Evolutionary conservation across 2,888 invertebrate species (phyloP), one percentile per base, ranked within the genome.

Genomic region (Trypoxylon attenuatum): DNA sequence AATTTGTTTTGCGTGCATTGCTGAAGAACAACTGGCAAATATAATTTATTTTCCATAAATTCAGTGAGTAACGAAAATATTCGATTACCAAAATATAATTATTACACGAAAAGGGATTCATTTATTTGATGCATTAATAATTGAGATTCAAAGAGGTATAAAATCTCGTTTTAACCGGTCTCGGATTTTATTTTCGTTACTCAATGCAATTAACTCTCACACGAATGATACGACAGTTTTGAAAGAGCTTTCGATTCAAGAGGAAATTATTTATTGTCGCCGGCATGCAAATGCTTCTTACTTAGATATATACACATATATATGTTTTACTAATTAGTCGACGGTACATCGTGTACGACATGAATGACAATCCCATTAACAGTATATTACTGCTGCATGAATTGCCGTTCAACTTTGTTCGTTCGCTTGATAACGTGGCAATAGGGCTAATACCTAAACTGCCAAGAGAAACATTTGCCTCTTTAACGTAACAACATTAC

Each of bases 301-400:
- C 21, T 18, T n/a, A 22, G 5, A 5, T 15, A n/a, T n/a, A 10
- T 38, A 15, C 5, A n/a, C 45, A 55, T 46, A 59, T 42, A 23
- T 16, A 23, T 27, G 43, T 51, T 45, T 61, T n/a, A 25, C 46
- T 16, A 62, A 50, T 41, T 62, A 46, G 29, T 49, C 33, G 22
- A 27, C 10, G 43, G 16, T n/a, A 29, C 33, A 16, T 46, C 57
- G 33, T 61, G 49, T 53, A 25, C 23, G 50, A 54, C 43, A 51
- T 27, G 46, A 60, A 67, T 43, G 61, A 47, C 29, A 42, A 47
- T 49, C 49, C 68, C 57, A 62, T 71, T 65, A 62, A 60, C 63
- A 57, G 50, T 75, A n/a, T 33, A 25, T 74, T 60, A 45, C 19
- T 72, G 74, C 74, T n/a, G n/a, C n/a, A 74, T 76, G 76, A 66